phyloP scores from a whole-genome alignment of 2,888 invertebrate species.

The Deilephila elpenor region DNA sequence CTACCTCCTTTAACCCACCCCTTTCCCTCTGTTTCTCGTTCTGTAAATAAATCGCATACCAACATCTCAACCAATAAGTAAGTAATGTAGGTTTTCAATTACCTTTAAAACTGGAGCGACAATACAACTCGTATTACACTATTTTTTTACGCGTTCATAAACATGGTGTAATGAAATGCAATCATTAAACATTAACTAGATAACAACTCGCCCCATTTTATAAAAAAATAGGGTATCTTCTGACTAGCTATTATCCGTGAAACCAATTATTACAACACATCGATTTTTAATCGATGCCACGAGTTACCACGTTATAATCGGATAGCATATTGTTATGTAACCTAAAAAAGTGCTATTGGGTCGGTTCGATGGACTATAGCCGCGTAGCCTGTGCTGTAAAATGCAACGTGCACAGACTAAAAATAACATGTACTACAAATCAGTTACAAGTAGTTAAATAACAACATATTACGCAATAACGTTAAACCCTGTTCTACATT shows the following conservation, averaged over 20 bases:
- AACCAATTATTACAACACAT: constrained; percentile 16
- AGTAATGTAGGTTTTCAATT: not conserved
- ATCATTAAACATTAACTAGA: not conserved
- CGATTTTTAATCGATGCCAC: constrained; percentile 16
- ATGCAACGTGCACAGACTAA: constrained; percentile 9
- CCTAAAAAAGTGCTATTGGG: not conserved
- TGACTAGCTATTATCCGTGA: constrained; percentile 9
- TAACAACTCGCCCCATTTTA: not conserved
- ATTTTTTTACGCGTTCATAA: not conserved
- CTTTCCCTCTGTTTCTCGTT: no score
- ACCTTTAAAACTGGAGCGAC: not conserved
- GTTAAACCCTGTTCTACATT: constrained; percentile 29
- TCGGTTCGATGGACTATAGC: not conserved
- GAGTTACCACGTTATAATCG: constrained; percentile 15
- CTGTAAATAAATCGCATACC: no score
- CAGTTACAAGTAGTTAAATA: constrained; percentile 23
- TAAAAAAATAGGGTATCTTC: not conserved
- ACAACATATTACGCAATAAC: constrained; percentile 26
- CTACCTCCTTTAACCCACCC: no score
- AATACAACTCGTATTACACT: not conserved
- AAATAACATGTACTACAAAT: not conserved
- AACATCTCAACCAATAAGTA: no score
- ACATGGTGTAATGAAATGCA: not conserved
- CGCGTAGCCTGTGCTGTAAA: constrained; percentile 2
- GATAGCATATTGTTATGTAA: constrained; percentile 26